Base-by-base conservation (phyloP, 2,113 vertebrate species). In the Puma concolor region DNA sequence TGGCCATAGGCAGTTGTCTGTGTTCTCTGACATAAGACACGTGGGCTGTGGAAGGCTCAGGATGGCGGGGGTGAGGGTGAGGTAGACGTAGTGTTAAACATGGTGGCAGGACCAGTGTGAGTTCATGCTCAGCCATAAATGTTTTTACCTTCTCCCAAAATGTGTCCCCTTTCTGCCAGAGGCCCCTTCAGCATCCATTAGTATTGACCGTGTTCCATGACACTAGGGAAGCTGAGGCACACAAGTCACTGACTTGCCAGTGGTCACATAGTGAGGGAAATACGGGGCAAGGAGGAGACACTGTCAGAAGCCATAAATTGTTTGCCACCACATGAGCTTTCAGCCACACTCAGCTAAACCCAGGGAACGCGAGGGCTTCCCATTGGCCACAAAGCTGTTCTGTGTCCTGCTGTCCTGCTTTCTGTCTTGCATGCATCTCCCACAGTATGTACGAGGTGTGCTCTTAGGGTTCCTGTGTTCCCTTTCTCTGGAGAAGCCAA, bases 51-150 rank as follows among this genome's bases (percentile, higher is more conserved):
- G 81, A 69, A 80, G 60, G 81, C 23, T 23, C 29, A 4, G 1
- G 44, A 27, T 36, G 2, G 44, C 7, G 12, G 38, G n/a, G 23
- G 7, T 1, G 14, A 48, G 21, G 19, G 27, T 5, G 0, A 66
- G 5, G 31, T 9, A 52, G 0, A 66, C 4, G 25, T 9, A 52
- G 60, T 11, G 4, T 85, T 44, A 54, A 50, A 50, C 12, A 0
- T 21, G 76, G 79, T 0, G 0, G 12, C 0, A 4, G 19, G 17
- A 17, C 74, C 36, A 5, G 9, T 7, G 4, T n/a, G 31, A 38
- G 38, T n/a, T 25, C 29, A 0, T 8, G 54, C 48, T 52, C 29
- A 23, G 13, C 85, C 41, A 8, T n/a, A 5, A 29, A 25, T 19
- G n/a, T 50, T 1, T n/a, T 38, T 69, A 19, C 31, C 60, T 15